These are phyloP conservation scores for Delichon dasypus DNA, from an alignment of 2,797 vertebrate species.

Conservation along the genomic window DNA sequence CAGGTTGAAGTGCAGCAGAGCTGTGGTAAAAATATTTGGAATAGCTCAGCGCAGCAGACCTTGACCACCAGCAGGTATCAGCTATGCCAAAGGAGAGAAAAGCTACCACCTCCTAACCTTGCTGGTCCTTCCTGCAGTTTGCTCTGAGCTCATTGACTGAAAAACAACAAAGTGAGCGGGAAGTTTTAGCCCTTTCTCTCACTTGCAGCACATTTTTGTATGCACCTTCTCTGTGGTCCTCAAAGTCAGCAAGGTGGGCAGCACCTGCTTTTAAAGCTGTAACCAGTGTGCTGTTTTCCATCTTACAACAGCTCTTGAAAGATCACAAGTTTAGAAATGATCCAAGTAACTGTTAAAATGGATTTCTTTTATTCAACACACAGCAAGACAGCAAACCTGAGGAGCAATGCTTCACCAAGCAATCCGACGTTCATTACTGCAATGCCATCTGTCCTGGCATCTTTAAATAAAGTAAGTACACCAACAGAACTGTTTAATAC, in stretches of 20 bases:
- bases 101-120: neutral
- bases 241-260: neutral
- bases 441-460: neutral
- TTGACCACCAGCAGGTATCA: neutral
- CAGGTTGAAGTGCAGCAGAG: neutral
- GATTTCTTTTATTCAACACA: neutral
- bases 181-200: neutral
- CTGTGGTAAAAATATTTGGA: neutral
- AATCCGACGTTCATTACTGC: accelerated
- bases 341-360: neutral
- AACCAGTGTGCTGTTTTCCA: neutral
- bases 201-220: neutral
- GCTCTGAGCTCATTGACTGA: neutral
- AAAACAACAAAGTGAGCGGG: neutral
- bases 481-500: neutral
- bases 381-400: neutral
- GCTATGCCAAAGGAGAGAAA: neutral
- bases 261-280: neutral
- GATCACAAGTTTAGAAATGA: neutral
- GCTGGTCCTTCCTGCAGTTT: neutral
- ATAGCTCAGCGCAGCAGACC: neutral
- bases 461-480: neutral
- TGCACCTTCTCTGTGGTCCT: neutral
- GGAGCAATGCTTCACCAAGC: neutral
- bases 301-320: neutral